phyloP scores from a whole-genome alignment of 2,113 vertebrate species.

The Nanorana parkeri region DNA sequence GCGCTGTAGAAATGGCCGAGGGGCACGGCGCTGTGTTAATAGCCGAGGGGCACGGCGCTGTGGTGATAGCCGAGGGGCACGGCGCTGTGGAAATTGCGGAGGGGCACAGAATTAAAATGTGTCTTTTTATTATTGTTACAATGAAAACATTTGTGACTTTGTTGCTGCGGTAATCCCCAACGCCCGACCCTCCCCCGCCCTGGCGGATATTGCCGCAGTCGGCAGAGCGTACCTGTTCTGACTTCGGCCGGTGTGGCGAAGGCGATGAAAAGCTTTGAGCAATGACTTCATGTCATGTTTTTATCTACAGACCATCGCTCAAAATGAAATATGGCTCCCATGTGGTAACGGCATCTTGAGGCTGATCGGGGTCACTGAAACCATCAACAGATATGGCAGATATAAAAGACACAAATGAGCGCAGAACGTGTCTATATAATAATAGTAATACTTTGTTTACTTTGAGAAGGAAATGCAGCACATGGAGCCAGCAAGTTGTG shows the following conservation, averaged over 20 bases:
- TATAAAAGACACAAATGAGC: too few relatives aligned
- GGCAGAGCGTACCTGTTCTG: background rate
- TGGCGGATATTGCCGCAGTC: background rate
- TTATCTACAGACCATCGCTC: background rate
- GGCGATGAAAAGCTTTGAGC: constrained; percentile 13
- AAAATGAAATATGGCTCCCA: background rate
- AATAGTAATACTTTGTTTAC: too few relatives aligned
- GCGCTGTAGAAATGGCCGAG: too few relatives aligned
- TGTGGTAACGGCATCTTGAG: background rate
- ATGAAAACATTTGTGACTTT: background rate
- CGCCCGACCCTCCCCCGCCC: background rate
- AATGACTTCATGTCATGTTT: constrained; percentile 18
- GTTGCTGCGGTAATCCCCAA: background rate
- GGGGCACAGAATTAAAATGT: too few relatives aligned
- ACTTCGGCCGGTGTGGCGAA: background rate
- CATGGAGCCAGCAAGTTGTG: too few relatives aligned
- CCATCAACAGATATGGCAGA: background rate
- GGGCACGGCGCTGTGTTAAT: too few relatives aligned
- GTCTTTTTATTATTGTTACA: too few relatives aligned
- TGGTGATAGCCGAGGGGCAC: too few relatives aligned
- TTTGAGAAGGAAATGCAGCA: too few relatives aligned
- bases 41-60: too few relatives aligned
- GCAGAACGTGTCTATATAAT: too few relatives aligned
- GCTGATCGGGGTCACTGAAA: background rate
- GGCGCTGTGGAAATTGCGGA: too few relatives aligned